A percentile compares a stretch with the other conserved stretches of the same genome.
phyloP scores from a whole-genome alignment of 2,888 invertebrate genomes.

The Apeira syringaria region DNA sequence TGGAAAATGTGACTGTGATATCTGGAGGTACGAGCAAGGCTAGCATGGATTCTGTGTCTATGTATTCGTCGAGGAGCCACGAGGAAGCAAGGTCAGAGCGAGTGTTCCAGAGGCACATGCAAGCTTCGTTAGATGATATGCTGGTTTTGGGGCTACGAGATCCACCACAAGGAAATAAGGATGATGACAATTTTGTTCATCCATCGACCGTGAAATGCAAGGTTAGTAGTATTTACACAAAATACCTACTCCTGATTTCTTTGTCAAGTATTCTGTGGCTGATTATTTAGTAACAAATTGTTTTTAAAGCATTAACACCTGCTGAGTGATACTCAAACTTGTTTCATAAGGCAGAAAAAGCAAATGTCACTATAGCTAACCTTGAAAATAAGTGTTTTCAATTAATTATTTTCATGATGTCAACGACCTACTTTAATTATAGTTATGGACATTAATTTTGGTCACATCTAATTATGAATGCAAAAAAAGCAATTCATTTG shows the following conservation, averaged over 20 bases:
- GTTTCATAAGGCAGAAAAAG: no score
- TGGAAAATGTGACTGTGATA: slow-evolving; percentile 82
- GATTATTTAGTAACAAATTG: no score
- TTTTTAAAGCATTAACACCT: no score
- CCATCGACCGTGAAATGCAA: slow-evolving; percentile 70
- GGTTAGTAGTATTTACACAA: slow-evolving; percentile 45
- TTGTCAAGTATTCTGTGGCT: no score
- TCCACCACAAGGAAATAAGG: slow-evolving; percentile 46
- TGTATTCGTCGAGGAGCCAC: slow-evolving; percentile 84
- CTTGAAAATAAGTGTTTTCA: neutral
- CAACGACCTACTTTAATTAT: slow-evolving; percentile 5
- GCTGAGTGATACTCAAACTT: no score
- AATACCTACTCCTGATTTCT: no score
- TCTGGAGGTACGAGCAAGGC: slow-evolving; percentile 61
- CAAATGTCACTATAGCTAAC: neutral
- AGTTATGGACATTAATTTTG: slow-evolving; percentile 2
- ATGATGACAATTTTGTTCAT: slow-evolving; percentile 73
- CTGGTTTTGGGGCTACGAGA: slow-evolving; percentile 72
- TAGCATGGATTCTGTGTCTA: slow-evolving; percentile 81
- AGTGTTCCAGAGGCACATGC: slow-evolving; percentile 56
- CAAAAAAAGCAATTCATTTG: neutral
- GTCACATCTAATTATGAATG: neutral
- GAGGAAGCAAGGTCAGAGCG: slow-evolving; percentile 72
- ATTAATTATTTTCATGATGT: slow-evolving; percentile 2
- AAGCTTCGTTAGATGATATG: slow-evolving; percentile 84